A percentile compares a stretch with the other conserved stretches of the same genome.
These are phyloP conservation scores for Notodonta ziczac DNA, from an alignment of 2,888 invertebrate species.

Conservation along the genomic window DNA sequence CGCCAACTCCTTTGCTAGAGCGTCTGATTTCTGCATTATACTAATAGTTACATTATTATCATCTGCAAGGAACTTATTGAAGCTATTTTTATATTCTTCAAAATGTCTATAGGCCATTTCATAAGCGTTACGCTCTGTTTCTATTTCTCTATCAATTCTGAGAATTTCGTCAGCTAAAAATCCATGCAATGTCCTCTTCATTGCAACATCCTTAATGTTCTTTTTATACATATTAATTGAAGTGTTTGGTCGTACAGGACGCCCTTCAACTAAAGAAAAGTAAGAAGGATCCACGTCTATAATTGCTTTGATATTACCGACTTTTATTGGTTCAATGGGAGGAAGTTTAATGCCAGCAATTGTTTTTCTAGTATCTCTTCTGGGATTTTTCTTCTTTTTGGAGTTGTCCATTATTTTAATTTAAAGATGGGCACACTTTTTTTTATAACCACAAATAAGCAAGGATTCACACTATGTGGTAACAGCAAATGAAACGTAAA, in stretches of 20 bases:
- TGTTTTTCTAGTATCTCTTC: conserved; percentile 55
- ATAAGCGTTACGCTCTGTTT: conserved; percentile 65
- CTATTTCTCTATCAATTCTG: conserved; percentile 71
- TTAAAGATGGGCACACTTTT: background rate
- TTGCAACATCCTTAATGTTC: conserved; percentile 72
- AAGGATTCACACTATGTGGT: background rate
- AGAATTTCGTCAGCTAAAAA: conserved; percentile 73
- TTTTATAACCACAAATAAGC: background rate
- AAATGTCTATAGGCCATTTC: conserved; percentile 69
- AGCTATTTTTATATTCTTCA: conserved; percentile 73
- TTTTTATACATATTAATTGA: conserved; percentile 83
- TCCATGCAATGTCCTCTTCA: conserved; percentile 68
- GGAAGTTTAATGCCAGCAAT: conserved; percentile 69
- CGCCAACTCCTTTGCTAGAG: conserved; percentile 64
- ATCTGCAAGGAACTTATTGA: conserved; percentile 75
- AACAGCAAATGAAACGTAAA: conserved; percentile 8
- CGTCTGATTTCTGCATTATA: conserved; percentile 76
- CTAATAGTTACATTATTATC: conserved; percentile 77
- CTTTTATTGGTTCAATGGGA: conserved; percentile 59
- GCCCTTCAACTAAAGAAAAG: conserved; percentile 85
- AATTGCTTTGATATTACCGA: conserved; percentile 74
- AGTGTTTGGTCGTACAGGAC: conserved; percentile 83
- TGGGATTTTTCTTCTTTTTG: conserved; percentile 51
- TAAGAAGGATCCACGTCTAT: conserved; percentile 87
- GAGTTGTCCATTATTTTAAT: conserved; percentile 27